phyloP scores from a whole-genome alignment of 2,888 invertebrate genomes.

The Orchesellides sinensis region DNA sequence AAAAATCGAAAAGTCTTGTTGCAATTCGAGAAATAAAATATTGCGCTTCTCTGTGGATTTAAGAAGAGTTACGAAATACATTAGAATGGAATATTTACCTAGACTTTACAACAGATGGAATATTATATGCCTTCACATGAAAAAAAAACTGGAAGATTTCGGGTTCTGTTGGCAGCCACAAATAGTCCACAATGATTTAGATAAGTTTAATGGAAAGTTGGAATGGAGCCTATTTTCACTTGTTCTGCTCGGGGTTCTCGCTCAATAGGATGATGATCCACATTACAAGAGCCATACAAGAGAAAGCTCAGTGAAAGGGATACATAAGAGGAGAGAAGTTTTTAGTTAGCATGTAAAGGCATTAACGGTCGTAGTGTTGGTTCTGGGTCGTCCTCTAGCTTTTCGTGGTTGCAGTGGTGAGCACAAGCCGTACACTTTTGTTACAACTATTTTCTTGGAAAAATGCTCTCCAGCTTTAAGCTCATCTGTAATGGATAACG shows the following conservation, averaged over 20 bases:
- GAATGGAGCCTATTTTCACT: slow-evolving; percentile 63
- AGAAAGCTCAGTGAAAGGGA: slow-evolving; percentile 8
- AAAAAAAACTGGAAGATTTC: slow-evolving; percentile 26
- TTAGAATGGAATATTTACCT: background rate
- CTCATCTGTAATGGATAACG: slow-evolving; percentile 42
- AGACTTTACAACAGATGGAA: too few species aligned
- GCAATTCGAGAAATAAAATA: slow-evolving; percentile 24
- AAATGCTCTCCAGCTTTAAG: slow-evolving; percentile 33
- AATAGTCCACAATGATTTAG: slow-evolving; percentile 73
- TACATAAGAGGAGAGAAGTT: slow-evolving; percentile 37
- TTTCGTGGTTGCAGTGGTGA: slow-evolving; percentile 29
- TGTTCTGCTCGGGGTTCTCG: slow-evolving; percentile 22
- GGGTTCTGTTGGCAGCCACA: slow-evolving; percentile 64
- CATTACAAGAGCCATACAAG: background rate
- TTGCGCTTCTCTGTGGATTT: background rate
- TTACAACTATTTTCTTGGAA: slow-evolving; percentile 38
- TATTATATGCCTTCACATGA: background rate
- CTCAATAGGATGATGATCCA: slow-evolving; percentile 28
- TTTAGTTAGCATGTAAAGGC: slow-evolving; percentile 29
- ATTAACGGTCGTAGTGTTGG: slow-evolving; percentile 6
- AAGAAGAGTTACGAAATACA: background rate
- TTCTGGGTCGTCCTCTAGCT: background rate
- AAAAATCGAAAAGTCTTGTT: slow-evolving; percentile 24
- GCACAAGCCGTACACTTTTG: slow-evolving; percentile 8
- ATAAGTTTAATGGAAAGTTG: slow-evolving; percentile 64